These are phyloP conservation scores for Achlya flavicornis DNA, from an alignment of 2,888 invertebrate species.

Conservation along the genomic window DNA sequence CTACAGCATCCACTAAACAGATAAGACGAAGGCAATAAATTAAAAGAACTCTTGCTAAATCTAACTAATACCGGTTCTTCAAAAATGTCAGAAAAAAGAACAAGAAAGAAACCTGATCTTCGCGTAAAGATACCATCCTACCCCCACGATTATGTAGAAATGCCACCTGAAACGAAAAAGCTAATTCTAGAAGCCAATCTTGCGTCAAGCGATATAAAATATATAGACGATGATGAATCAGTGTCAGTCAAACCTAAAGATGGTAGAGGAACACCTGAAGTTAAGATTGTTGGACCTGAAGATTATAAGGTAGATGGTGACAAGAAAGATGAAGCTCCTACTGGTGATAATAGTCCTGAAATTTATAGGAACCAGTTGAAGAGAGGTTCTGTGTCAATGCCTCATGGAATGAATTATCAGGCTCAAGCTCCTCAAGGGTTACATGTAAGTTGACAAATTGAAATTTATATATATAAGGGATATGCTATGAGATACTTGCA, in stretches of 20 bases:
- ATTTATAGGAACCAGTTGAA: slow-evolving; percentile 61
- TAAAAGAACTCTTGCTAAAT: too few relatives aligned
- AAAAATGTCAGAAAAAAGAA: slow-evolving; percentile 47
- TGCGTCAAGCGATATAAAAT: slow-evolving; percentile 41
- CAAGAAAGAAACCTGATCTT: slow-evolving; percentile 71
- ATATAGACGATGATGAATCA: slow-evolving; percentile 15
- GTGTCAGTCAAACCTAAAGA: slow-evolving; percentile 19
- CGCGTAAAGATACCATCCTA: slow-evolving; percentile 64
- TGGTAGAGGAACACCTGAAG: slow-evolving; percentile 65
- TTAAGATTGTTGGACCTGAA: slow-evolving; percentile 56
- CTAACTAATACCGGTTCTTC: not conserved
- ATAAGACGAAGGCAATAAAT: too few relatives aligned
- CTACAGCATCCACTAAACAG: too few relatives aligned
- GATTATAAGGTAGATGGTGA: slow-evolving; percentile 27
- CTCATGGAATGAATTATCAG: slow-evolving; percentile 84
- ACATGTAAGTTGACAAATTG: slow-evolving; percentile 39
- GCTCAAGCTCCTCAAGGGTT: slow-evolving; percentile 23
- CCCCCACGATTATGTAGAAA: slow-evolving; percentile 72
- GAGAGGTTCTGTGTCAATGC: slow-evolving; percentile 86
- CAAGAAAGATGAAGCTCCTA: slow-evolving; percentile 20
- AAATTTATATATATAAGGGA: too few relatives aligned
- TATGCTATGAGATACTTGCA: too few relatives aligned
- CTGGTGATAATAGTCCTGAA: slow-evolving; percentile 42
- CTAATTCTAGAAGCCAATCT: slow-evolving; percentile 50
- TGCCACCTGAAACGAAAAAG: slow-evolving; percentile 61